Conservation (phyloP, 2,888 invertebrate genomes). For the Tineola bisselliella region DNA sequence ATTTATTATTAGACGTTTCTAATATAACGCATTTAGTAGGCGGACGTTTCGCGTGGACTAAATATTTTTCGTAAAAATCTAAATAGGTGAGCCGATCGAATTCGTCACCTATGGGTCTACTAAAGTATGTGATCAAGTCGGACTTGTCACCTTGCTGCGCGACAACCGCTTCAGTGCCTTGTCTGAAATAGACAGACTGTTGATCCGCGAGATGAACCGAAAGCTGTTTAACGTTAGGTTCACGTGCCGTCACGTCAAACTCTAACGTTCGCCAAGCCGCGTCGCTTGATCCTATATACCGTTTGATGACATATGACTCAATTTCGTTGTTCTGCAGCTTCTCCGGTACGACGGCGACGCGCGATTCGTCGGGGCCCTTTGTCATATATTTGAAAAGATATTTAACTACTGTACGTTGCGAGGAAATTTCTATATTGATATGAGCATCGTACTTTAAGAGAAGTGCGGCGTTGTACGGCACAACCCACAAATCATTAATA, state of each 20-base stretch:
- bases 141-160: too few species aligned
- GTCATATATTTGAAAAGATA: conserved; percentile 16
- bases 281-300: conserved; percentile 18
- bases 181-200: too few species aligned
- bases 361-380: conserved; percentile 14
- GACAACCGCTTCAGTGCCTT: too few species aligned
- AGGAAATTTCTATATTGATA: too few species aligned
- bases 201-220: too few species aligned
- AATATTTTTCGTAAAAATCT: conserved; percentile 13
- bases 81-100: too few species aligned
- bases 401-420: conserved; percentile 14
- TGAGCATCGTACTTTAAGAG: too few species aligned
- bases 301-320: conserved; percentile 2
- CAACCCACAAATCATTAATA: too few species aligned
- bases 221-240: conserved; percentile 17
- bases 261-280: conserved; percentile 19
- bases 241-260: not conserved
- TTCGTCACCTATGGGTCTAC: too few species aligned
- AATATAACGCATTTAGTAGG: too few species aligned
- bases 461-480: too few species aligned
- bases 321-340: not conserved
- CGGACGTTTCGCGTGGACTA: not conserved
- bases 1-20: not conserved
- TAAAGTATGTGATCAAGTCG: too few species aligned
- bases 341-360: not conserved